phyloP scores from a whole-genome alignment of 2,113 vertebrate species.

The Salvator merianae region DNA sequence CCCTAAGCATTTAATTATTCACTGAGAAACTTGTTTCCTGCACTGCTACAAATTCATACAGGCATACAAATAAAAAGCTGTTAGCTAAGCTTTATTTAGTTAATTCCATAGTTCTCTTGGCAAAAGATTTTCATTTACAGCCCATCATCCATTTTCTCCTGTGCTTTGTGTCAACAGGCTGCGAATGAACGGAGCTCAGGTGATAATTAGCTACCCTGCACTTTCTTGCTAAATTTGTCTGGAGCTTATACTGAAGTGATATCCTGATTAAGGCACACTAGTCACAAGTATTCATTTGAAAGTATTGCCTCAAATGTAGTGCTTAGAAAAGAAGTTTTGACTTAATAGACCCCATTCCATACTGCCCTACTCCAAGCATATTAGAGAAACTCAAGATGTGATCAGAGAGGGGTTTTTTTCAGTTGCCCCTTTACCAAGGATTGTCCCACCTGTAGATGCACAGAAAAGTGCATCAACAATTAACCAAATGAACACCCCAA shows the following conservation, averaged over 20 bases:
- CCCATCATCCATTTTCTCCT: conserved; percentile 10
- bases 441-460: no score
- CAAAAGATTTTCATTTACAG: neutral
- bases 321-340: conserved; percentile 16
- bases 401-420: no score
- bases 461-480: no score
- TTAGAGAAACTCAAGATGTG: no score
- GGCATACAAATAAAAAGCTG: conserved; percentile 29
- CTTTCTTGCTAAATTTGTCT: conserved; percentile 28
- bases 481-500: no score
- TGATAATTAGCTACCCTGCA: conserved; percentile 32
- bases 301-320: conserved; percentile 13
- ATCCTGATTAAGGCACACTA: neutral
- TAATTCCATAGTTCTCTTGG: conserved; percentile 42
- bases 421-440: no score
- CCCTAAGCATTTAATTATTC: conserved; percentile 48
- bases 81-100: conserved; percentile 45
- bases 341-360: neutral
- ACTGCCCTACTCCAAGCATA: neutral
- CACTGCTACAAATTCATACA: conserved; percentile 37
- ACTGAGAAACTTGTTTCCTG: conserved; percentile 48
- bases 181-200: conserved; percentile 5
- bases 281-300: conserved; percentile 16
- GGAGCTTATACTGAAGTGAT: neutral
- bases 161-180: neutral